Evolutionary conservation across 2,888 invertebrate genomes (phyloP), one percentile per base, ranked within the genome.

Genomic region (Cybosia mesomella): DNA sequence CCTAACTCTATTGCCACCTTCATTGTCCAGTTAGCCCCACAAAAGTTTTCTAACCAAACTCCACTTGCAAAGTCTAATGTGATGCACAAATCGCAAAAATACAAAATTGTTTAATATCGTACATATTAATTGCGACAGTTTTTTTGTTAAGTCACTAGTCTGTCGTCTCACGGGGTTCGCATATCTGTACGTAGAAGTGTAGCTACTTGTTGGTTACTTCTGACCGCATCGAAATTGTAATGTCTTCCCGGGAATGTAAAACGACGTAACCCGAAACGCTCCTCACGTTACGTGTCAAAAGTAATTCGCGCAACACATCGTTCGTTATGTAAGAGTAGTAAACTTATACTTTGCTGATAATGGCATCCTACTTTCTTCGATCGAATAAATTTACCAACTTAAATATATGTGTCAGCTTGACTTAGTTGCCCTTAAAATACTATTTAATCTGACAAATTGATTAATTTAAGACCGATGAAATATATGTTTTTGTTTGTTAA

Each of bases 181-280:
- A 79, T 93, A 72, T 87, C 92, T 83, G 72, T 93, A 91, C 92
- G 80, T 89, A 89, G 93, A 93, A 93, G 83, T 83, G 80, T 76
- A 68, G 76, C 71, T 76, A 76, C 71, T 76, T 73, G 70, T 76
- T 70, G 68, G 73, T 71, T 72, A 80, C 71, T 80, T 80, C 75
- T 77, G 80, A 79, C 83, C 86, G 89, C 90, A 87, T 87, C 90
- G 87, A 91, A 92, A 89, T 80, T 68, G 75, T 91, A 91, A 92
- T 91, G 90, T 88, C 86, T 94, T 93, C 93, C 92, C 88, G 87
- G 91, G 91, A 93, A 84, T 84, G 83, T 82, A 76, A 78, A 64
- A 77, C 83, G 76, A 85, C 85, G 92, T 88, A 90, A 93, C 88
- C 87, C 82, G 90, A 91, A 86, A 85, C 90, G 84, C 77, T 84